Evolutionary conservation across 2,797 vertebrate genomes (phyloP).

Genomic region (Arnoldichthys spilopterus): DNA sequence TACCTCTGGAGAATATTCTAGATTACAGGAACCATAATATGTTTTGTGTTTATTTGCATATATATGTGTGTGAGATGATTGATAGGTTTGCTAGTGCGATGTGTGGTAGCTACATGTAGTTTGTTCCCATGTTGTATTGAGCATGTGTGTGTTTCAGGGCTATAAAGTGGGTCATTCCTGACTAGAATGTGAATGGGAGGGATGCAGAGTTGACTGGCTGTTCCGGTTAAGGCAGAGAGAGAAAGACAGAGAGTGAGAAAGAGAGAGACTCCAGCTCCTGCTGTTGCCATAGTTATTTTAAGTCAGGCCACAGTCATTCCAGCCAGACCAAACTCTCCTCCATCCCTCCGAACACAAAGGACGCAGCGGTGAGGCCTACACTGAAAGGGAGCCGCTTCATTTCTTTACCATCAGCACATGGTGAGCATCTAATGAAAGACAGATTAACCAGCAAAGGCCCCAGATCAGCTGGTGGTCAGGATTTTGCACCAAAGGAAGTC

Average conservation of each 20-base stretch:
- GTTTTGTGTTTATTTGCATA: neutral
- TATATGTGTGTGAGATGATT: neutral
- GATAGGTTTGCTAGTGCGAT: slow-evolving; percentile 9
- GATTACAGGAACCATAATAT: neutral
- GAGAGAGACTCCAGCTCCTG: slow-evolving; percentile 44
- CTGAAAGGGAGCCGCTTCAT: slow-evolving; percentile 73
- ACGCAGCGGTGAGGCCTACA: slow-evolving; percentile 66
- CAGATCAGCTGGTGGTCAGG: slow-evolving; percentile 21
- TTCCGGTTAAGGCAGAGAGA: slow-evolving; percentile 10
- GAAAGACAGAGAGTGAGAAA: neutral
- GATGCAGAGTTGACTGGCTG: slow-evolving; percentile 30
- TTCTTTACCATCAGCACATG: slow-evolving; percentile 74
- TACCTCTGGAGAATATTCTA: slow-evolving; percentile 3
- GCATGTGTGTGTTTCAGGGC: slow-evolving; percentile 55
- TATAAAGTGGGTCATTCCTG: slow-evolving; percentile 81
- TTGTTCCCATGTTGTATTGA: slow-evolving; percentile 18
- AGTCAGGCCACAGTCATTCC: slow-evolving; percentile 71
- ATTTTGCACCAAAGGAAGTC: slow-evolving; percentile 17
- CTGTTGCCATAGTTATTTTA: slow-evolving; percentile 81
- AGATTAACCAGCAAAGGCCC: slow-evolving; percentile 67
- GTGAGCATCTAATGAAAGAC: slow-evolving; percentile 73
- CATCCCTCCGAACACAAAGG: slow-evolving; percentile 74
- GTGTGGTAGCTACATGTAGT: slow-evolving; percentile 9
- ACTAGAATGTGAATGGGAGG: slow-evolving; percentile 79
- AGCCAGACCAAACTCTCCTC: slow-evolving; percentile 71